Percentiles rank a stretch among this genome's conserved stretches.
These are phyloP conservation scores for Myxocyprinus asiaticus DNA, from an alignment of 2,113 vertebrate species.

Conservation along the genomic window DNA sequence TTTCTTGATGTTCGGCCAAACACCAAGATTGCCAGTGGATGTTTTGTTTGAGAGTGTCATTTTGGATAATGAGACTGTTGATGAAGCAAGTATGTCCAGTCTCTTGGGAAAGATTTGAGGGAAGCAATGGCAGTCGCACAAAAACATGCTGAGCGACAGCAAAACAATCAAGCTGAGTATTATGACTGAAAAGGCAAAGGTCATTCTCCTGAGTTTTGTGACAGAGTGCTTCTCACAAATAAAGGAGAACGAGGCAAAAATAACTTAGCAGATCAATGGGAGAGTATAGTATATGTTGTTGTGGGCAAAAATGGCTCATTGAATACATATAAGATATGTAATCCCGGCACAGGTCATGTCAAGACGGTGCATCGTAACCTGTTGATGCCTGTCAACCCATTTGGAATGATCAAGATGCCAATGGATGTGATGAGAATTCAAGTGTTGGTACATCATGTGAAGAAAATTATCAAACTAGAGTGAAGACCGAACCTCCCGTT, in stretches of 20 bases:
- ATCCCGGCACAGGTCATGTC: background rate
- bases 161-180: slow-evolving; percentile 9
- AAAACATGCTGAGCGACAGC: background rate
- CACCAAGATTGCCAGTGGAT: slow-evolving; percentile 32
- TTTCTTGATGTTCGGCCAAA: slow-evolving; percentile 38
- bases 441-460: background rate
- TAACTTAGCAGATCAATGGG: slow-evolving; percentile 22
- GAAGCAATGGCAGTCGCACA: slow-evolving; percentile 30
- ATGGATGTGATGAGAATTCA: background rate
- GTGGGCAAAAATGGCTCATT: background rate
- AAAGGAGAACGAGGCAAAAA: slow-evolving; percentile 33
- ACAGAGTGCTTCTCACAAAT: slow-evolving; percentile 32
- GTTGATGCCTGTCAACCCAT: background rate
- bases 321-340: background rate
- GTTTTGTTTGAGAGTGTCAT: slow-evolving; percentile 39
- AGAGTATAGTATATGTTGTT: slow-evolving; percentile 4
- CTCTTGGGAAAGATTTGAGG: slow-evolving; percentile 6
- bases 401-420: background rate
- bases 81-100: slow-evolving; percentile 28
- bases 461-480: background rate
- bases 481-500: background rate
- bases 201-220: background rate
- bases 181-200: slow-evolving; percentile 15
- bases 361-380: slow-evolving; percentile 8
- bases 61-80: slow-evolving; percentile 3